Evolutionary conservation across 1,140 invertebrate genomes (phyloP).

Genomic region (Saccostrea echinata): DNA sequence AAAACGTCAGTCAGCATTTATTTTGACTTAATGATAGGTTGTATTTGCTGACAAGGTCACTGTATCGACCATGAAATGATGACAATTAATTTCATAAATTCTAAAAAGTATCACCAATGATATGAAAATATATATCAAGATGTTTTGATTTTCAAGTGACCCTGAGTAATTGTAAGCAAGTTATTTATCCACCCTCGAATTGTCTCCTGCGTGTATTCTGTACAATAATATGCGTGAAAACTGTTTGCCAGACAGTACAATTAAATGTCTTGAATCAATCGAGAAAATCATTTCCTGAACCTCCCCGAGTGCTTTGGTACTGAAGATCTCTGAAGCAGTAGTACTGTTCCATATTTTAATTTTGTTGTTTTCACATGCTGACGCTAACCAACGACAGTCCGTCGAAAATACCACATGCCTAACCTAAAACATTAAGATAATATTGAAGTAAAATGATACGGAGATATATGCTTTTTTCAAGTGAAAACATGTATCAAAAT

Average conservation of each 20-base stretch:
- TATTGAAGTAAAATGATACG: neutral
- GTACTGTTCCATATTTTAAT: slow-evolving; percentile 68
- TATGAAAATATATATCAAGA: no score
- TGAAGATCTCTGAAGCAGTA: slow-evolving; percentile 58
- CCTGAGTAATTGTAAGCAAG: no score
- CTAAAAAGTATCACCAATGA: no score
- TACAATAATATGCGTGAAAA: slow-evolving; percentile 64
- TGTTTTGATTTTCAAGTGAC: no score
- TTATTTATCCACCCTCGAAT: neutral
- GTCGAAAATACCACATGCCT: slow-evolving; percentile 50
- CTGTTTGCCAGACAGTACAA: slow-evolving; percentile 56
- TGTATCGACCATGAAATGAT: no score
- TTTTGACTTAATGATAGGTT: no score
- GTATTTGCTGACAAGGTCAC: no score
- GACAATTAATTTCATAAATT: no score
- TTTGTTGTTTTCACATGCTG: slow-evolving; percentile 63
- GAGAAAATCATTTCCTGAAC: slow-evolving; percentile 63
- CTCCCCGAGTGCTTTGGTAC: slow-evolving; percentile 54
- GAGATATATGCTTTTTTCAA: no score
- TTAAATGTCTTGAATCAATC: slow-evolving; percentile 58
- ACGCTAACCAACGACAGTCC: slow-evolving; percentile 63
- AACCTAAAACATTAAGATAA: neutral
- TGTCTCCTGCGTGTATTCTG: slow-evolving; percentile 33
- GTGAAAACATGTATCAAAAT: neutral
- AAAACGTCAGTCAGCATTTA: no score